These are phyloP conservation scores for Nyctalus aviator DNA, from an alignment of 2,797 vertebrate species.

Conservation along the genomic window DNA sequence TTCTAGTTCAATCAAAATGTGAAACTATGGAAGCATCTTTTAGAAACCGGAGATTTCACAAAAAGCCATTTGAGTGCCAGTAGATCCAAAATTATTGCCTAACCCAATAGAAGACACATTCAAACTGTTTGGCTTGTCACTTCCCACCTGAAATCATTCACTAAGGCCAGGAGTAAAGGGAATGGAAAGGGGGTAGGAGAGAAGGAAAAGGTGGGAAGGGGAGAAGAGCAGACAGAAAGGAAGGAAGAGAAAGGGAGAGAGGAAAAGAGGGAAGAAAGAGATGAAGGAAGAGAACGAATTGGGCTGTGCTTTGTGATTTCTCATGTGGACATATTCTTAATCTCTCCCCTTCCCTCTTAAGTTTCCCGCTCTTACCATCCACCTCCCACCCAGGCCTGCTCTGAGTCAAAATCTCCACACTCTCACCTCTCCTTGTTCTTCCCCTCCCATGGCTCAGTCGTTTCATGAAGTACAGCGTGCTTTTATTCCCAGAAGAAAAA, in stretches of 20 bases:
- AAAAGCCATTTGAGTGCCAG: not conserved
- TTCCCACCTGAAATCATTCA: not conserved
- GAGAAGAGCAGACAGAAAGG: not conserved
- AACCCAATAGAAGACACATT: not conserved
- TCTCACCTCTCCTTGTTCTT: not conserved
- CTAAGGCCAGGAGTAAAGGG: not conserved
- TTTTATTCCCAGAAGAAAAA: not conserved
- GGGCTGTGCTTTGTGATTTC: not conserved
- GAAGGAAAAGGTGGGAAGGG: not conserved
- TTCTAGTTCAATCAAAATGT: not conserved
- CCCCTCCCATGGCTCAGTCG: not conserved
- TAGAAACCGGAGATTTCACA: not conserved
- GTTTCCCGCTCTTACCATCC: not conserved
- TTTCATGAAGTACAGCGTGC: not conserved
- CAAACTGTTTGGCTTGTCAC: not conserved
- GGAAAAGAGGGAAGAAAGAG: rapidly evolving
- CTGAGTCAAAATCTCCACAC: not conserved
- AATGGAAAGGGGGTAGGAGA: not conserved
- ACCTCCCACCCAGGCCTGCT: not conserved
- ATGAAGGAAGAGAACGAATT: not conserved
- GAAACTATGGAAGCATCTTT: not conserved
- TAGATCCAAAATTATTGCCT: not conserved
- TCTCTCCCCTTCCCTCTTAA: not conserved
- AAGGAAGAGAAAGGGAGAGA: too few relatives aligned
- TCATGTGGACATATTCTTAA: not conserved